A percentile compares a stretch with the other conserved stretches of the same genome.
phyloP scores from a whole-genome alignment of 2,797 vertebrate species.

The Enteromius anoplus region DNA sequence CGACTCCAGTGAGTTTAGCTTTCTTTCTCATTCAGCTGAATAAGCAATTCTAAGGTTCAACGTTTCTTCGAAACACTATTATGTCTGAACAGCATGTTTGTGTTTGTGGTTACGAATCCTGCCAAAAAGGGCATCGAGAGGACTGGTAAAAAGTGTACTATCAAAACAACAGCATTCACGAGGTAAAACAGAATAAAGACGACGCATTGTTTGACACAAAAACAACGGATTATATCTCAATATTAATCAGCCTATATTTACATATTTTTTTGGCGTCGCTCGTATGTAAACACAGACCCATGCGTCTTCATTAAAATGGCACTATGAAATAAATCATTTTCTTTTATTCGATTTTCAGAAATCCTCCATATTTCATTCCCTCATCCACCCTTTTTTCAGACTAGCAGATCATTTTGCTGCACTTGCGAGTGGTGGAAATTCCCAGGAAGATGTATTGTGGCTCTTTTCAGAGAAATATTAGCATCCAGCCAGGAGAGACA shows the following conservation, averaged over 20 bases:
- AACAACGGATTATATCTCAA: slow-evolving; percentile 16
- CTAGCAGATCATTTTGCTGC: slow-evolving; percentile 72
- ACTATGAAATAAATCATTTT: slow-evolving; percentile 56
- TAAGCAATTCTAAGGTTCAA: slow-evolving; percentile 11
- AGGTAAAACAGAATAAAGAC: slow-evolving; percentile 27
- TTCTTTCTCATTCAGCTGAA: slow-evolving; percentile 25
- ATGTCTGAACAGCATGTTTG: slow-evolving; percentile 43
- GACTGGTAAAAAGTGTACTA: slow-evolving; percentile 22
- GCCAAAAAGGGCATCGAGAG: slow-evolving; percentile 34
- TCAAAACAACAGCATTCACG: slow-evolving; percentile 34
- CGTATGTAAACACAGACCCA: slow-evolving; percentile 24
- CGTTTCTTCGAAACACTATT: slow-evolving; percentile 27
- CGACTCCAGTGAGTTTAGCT: slow-evolving; percentile 4
- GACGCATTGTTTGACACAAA: slow-evolving; percentile 40
- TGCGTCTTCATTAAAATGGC: slow-evolving; percentile 63
- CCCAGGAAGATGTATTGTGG: slow-evolving; percentile 74
- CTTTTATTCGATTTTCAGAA: slow-evolving; percentile 54
- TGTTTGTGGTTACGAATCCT: slow-evolving; percentile 43
- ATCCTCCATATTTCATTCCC: slow-evolving; percentile 66
- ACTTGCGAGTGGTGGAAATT: slow-evolving; percentile 70
- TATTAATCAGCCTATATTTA: slow-evolving; percentile 15
- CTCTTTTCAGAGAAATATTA: slow-evolving; percentile 77
- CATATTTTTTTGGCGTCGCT: not conserved
- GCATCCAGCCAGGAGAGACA: slow-evolving; percentile 66
- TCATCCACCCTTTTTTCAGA: slow-evolving; percentile 66